These are phyloP conservation scores for Calidris pygmaea DNA, from an alignment of 2,113 vertebrate species.

Conservation along the genomic window DNA sequence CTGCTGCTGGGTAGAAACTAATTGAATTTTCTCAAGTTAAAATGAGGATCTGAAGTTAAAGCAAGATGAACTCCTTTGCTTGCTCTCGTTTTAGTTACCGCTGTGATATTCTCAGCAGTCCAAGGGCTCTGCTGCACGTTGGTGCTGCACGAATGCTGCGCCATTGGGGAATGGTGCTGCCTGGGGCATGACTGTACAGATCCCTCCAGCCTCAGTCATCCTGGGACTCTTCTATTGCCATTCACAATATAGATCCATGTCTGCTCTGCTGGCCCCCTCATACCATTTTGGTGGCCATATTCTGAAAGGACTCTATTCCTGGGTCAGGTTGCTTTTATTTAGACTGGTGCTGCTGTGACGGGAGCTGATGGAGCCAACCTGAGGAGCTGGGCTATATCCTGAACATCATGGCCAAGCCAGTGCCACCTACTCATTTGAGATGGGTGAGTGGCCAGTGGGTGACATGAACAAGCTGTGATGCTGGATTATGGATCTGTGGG, in stretches of 20 bases:
- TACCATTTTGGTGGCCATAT: accelerated
- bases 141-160: background rate
- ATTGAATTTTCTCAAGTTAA: conserved; percentile 70
- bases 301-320: background rate
- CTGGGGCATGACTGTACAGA: background rate
- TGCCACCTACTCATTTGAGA: accelerated
- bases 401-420: background rate
- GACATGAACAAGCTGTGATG: background rate
- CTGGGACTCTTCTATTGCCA: background rate
- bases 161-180: background rate
- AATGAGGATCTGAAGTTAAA: conserved; percentile 48
- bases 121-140: background rate
- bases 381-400: background rate
- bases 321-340: background rate
- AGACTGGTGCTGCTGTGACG: background rate
- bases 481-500: background rate
- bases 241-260: background rate
- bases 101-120: conserved; percentile 1
- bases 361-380: background rate
- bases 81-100: conserved; percentile 1
- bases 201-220: background rate
- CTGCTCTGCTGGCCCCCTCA: background rate
- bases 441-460: background rate
- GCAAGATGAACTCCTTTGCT: conserved; percentile 3
- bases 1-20: conserved; percentile 66